phyloP scores from a whole-genome alignment of 2,888 invertebrate genomes.

The Belgica antarctica region DNA sequence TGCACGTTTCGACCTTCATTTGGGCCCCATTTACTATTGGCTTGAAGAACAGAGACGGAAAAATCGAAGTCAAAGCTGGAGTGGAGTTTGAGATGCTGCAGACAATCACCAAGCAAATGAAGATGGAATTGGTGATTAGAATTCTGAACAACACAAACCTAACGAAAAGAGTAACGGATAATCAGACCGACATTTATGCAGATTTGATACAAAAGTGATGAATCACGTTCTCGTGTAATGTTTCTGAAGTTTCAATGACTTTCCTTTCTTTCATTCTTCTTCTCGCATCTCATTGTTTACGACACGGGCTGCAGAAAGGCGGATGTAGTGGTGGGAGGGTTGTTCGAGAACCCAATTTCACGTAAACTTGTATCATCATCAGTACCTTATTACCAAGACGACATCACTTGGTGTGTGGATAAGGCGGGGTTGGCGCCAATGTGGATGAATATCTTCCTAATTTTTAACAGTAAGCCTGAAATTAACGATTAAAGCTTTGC shows the following conservation, averaged over 20 bases:
- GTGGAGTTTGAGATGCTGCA: constrained; percentile 52
- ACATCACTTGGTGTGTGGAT: constrained; percentile 54
- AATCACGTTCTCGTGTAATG: constrained; percentile 13
- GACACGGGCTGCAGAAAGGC: constrained; percentile 46
- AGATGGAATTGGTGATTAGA: constrained; percentile 49
- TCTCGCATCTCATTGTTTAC: too few species aligned
- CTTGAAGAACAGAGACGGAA: constrained; percentile 35
- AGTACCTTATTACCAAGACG: constrained; percentile 53
- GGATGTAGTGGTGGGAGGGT: constrained; percentile 53
- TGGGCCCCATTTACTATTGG: constrained; percentile 53
- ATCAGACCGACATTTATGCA: constrained; percentile 30
- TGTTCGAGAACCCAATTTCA: constrained; percentile 52
- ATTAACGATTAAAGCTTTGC: too few species aligned
- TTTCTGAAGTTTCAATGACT: neutral
- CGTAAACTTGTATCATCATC: constrained; percentile 51
- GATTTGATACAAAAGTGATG: constrained; percentile 13
- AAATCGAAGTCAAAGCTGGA: constrained; percentile 46
- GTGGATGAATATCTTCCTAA: constrained; percentile 50
- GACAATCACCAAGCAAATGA: constrained; percentile 50
- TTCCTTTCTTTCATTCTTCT: neutral
- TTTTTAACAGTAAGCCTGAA: constrained; percentile 32
- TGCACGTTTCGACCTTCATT: constrained; percentile 50
- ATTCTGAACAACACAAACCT: neutral
- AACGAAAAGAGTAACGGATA: neutral
- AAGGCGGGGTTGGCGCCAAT: constrained; percentile 49